These are phyloP conservation scores for Ormia ochracea DNA, from an alignment of 2,888 invertebrate species.

Conservation along the genomic window DNA sequence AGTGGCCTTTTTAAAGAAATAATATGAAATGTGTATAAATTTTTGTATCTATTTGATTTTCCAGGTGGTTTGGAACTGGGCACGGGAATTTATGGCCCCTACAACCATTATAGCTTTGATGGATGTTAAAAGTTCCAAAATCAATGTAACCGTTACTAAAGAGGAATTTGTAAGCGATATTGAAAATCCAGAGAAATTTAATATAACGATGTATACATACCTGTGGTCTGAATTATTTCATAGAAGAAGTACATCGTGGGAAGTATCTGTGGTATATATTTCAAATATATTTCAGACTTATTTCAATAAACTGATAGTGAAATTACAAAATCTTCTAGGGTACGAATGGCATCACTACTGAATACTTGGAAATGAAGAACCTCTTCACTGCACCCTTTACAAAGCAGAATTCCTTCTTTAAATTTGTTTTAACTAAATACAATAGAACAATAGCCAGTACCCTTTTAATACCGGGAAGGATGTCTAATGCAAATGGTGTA, in stretches of 20 bases:
- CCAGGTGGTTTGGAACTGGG: slow-evolving; percentile 86
- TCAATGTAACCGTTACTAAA: slow-evolving; percentile 82
- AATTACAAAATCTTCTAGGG: slow-evolving; percentile 61
- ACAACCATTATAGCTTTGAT: slow-evolving; percentile 82
- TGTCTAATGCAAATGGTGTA: slow-evolving; percentile 79
- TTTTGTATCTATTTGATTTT: not conserved
- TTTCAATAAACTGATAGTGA: not conserved
- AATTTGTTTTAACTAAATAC: slow-evolving; percentile 77
- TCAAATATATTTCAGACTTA: not conserved
- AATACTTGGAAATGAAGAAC: slow-evolving; percentile 65
- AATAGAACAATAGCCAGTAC: slow-evolving; percentile 79
- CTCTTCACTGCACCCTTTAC: slow-evolving; percentile 59
- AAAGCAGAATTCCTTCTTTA: slow-evolving; percentile 68
- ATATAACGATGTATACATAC: slow-evolving; percentile 80
- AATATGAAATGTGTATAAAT: too few species aligned
- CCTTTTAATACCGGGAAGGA: slow-evolving; percentile 81
- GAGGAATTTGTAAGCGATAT: slow-evolving; percentile 78
- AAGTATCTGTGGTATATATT: slow-evolving; percentile 67
- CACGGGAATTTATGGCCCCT: slow-evolving; percentile 88
- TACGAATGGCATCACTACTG: slow-evolving; percentile 67
- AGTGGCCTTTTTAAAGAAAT: too few species aligned
- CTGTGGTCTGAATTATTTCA: slow-evolving; percentile 79
- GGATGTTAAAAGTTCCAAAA: slow-evolving; percentile 75
- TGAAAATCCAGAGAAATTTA: slow-evolving; percentile 76
- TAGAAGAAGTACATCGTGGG: slow-evolving; percentile 65